phyloP scores from a whole-genome alignment of 2,888 invertebrate species.

The Caenorhabditis macrosperma region DNA sequence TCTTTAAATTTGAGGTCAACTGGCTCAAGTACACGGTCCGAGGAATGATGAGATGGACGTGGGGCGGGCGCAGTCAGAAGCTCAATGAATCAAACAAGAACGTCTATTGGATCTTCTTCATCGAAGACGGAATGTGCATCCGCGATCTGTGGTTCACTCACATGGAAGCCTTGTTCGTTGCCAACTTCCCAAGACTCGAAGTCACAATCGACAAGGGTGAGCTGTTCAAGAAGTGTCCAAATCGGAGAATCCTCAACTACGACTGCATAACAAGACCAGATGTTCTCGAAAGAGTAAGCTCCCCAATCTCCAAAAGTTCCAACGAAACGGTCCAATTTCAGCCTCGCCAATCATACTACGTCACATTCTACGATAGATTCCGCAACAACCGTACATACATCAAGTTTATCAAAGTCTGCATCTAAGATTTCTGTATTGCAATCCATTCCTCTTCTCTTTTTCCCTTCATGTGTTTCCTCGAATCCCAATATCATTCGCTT shows the following conservation, averaged over 20 bases:
- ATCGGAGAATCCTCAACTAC: neutral
- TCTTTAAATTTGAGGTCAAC: constrained; percentile 16
- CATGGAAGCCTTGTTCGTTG: neutral
- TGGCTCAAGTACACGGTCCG: constrained; percentile 36
- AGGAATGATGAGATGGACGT: constrained; percentile 22
- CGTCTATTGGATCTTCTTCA: constrained; percentile 25
- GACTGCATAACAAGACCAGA: neutral
- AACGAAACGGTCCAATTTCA: neutral
- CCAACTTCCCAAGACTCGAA: constrained; percentile 12
- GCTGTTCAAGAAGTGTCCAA: constrained; percentile 15
- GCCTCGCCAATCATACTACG: constrained; percentile 7
- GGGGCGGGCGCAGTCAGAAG: neutral
- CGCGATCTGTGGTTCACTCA: constrained; percentile 14
- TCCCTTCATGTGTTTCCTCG: no score
- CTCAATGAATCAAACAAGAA: constrained; percentile 4
- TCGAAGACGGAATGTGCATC: neutral
- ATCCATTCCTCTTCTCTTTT: neutral
- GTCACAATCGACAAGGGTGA: constrained; percentile 7
- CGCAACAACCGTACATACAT: constrained; percentile 20
- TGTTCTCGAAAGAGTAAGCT: constrained; percentile 3
- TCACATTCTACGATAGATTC: constrained; percentile 7
- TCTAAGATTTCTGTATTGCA: neutral
- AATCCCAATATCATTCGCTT: no score
- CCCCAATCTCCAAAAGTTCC: neutral
- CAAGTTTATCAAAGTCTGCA: constrained; percentile 8